phyloP scores from a whole-genome alignment of 2,797 vertebrate genomes.

The Manis pentadactyla region DNA sequence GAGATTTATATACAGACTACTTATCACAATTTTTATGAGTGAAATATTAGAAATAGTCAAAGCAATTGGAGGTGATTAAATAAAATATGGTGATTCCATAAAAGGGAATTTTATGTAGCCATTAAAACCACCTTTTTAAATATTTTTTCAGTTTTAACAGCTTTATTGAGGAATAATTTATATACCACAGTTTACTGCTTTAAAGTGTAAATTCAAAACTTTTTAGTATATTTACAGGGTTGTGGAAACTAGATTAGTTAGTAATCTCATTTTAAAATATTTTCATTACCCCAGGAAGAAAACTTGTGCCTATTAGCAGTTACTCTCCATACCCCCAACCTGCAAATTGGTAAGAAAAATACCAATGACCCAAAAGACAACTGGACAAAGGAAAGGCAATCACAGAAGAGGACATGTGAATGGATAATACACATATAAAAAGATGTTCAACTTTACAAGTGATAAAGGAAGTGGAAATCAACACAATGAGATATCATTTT shows the following conservation, averaged over 20 bases:
- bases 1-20: constrained; percentile 21
- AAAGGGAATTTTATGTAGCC: not conserved
- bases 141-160: not conserved
- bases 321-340: not conserved
- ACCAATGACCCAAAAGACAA: constrained; percentile 42
- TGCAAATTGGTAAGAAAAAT: constrained; percentile 39
- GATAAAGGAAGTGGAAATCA: constrained; percentile 47
- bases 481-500: not conserved
- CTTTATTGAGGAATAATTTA: not conserved
- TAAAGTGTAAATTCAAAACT: constrained; percentile 24
- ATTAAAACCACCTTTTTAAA: constrained; percentile 28
- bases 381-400: not conserved
- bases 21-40: not conserved
- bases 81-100: constrained; percentile 26
- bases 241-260: not conserved
- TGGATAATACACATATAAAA: not conserved
- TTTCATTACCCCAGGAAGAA: not conserved
- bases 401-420: not conserved
- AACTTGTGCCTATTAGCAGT: not conserved
- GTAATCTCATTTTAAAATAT: constrained; percentile 39
- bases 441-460: constrained; percentile 6
- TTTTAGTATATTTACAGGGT: constrained; percentile 26
- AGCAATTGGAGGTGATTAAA: not conserved
- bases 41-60: constrained; percentile 48
- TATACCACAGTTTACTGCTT: not conserved